Base-by-base conservation (phyloP, 1,140 invertebrate species). In the Ceratosolen fusciceps region DNA sequence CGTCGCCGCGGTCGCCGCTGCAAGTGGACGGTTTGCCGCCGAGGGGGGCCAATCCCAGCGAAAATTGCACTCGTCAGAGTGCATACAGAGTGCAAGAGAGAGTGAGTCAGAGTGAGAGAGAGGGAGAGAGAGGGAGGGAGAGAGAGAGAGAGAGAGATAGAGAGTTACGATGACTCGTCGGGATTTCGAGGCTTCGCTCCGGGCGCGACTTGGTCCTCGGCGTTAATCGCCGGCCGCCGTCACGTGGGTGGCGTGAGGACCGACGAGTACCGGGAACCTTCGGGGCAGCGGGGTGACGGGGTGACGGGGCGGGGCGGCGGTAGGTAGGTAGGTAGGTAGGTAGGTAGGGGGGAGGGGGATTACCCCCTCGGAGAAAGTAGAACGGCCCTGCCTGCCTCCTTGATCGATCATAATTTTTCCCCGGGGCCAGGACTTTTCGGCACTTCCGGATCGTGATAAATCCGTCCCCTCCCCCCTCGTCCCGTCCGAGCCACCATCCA, bases 171-270 rank as follows among this genome's bases (percentile, higher is more conserved):
- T 34, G 58, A 62, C 16, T 24, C 73, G 73, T 21, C 47, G 43
- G 24, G 74, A 39, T 74, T 74, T 74, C n/a, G 73, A 74, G 73
- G 56, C 26, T 74, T 74, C 39, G 31, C 47, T 62, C 29, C 29
- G 58, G 58, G 4, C 26, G 52, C 56, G 26, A 34, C 29, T 29
- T 16, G 10, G 29, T 62, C 58, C 31, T 21, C 29, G 58, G 21
- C 31, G 74, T 39, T 67, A 75, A 65, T 65, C 60, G 74, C 29
- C 43, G 34, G 16, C 31, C 52, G 71, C 43, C 54, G 49, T 3
- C 14, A 19, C 49, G 10, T 21, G 49, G 49, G 49, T 21, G 49
- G 49, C 3, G 14, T 14, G 49, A 52, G 49, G 49, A 2, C 9
- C 9, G 49, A 52, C 21, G 12, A 52, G 3, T n/a, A n/a, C n/a